Percentiles rank a stretch among this genome's conserved stretches.
These are phyloP conservation scores for Halictus rubicundus DNA, from an alignment of 1,140 invertebrate genomes.

Conservation along the genomic window DNA sequence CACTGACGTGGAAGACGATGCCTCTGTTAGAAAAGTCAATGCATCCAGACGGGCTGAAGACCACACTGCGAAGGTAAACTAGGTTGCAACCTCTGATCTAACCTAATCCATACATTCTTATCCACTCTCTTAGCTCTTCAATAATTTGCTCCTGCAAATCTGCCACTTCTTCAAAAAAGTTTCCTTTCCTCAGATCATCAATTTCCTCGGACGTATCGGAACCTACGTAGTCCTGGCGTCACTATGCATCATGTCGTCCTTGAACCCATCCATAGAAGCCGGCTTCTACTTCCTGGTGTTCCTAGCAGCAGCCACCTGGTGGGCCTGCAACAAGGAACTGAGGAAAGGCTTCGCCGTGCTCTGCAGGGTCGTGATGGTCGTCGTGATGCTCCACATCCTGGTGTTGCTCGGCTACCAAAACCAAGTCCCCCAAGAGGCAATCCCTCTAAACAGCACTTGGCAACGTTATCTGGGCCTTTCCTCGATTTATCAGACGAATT, in stretches of 20 bases:
- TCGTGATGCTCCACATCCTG: conserved; percentile 88
- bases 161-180: no score
- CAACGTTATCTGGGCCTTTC: conserved; percentile 87
- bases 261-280: conserved; percentile 89
- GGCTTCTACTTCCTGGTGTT: conserved; percentile 94
- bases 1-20: conserved; percentile 74
- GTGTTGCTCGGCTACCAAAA: conserved; percentile 93
- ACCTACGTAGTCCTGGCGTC: conserved; percentile 87
- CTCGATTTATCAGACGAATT: conserved; percentile 83
- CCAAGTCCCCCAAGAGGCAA: conserved; percentile 88
- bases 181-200: conserved; percentile 73
- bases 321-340: conserved; percentile 90
- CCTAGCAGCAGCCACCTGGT: conserved; percentile 91
- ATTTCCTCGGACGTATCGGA: conserved; percentile 79
- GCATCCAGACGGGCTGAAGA: conserved; percentile 66
- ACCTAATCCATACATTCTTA: no score
- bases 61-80: conserved; percentile 65
- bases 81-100: no score
- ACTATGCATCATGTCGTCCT: conserved; percentile 88
- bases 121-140: no score
- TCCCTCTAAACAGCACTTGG: conserved; percentile 86
- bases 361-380: conserved; percentile 86
- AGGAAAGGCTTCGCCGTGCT: conserved; percentile 87
- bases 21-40: conserved; percentile 70
- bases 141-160: no score